These are phyloP conservation scores for Recurvirostra avosetta DNA, from an alignment of 2,113 vertebrate genomes.

Conservation along the genomic window DNA sequence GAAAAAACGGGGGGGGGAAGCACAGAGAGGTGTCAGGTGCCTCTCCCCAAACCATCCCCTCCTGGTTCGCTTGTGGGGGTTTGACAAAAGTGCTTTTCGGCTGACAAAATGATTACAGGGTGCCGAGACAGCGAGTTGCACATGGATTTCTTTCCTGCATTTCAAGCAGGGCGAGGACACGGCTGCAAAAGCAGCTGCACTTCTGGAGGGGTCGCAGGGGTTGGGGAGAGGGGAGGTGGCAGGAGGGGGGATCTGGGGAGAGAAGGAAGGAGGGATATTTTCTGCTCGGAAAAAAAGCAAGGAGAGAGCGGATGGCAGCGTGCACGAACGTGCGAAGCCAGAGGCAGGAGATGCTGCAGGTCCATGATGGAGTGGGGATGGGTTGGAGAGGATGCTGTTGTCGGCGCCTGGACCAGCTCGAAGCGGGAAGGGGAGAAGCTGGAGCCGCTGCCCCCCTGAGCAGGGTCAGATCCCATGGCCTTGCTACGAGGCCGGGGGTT, in stretches of 20 bases:
- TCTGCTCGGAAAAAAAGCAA: background rate
- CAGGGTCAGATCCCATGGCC: background rate
- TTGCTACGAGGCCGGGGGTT: fast-evolving
- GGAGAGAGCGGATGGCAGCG: fast-evolving
- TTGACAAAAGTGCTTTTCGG: conserved; percentile 35
- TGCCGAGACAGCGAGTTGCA: conserved; percentile 19
- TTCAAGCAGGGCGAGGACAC: background rate
- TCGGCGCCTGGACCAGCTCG: fast-evolving
- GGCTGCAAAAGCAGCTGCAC: conserved; percentile 31
- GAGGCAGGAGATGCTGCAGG: background rate
- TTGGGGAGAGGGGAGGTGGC: background rate
- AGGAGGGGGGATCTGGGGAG: background rate
- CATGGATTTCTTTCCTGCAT: conserved; percentile 13
- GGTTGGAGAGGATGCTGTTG: background rate
- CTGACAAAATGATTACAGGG: conserved; percentile 62
- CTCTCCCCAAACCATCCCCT: background rate
- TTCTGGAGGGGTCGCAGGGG: background rate
- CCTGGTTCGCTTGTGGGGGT: background rate
- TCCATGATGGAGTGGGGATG: fast-evolving
- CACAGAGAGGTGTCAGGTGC: background rate
- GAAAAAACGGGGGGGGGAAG: background rate
- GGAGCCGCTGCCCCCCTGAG: fast-evolving
- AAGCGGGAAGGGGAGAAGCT: background rate
- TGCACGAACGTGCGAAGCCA: fast-evolving
- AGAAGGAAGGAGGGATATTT: background rate